Evolutionary conservation across 2,113 vertebrate genomes (phyloP), one percentile per base, ranked within the genome.

Genomic region (Corythornis vintsioides): DNA sequence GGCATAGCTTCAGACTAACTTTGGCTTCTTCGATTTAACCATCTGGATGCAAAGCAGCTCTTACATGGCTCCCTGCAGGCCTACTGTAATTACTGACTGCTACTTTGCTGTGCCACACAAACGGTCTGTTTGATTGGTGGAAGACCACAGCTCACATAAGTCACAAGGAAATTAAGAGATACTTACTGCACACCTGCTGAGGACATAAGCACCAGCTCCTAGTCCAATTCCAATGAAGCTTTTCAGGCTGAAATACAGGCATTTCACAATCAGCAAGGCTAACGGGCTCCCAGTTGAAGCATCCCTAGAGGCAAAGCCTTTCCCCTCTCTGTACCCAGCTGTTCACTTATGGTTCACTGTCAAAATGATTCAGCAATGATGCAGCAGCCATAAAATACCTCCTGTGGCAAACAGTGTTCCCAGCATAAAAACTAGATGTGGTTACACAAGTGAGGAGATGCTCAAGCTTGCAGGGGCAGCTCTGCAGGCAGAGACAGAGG

Each of bases 121-220:
- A 43, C 8, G 19, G 40, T 63, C 50, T 50, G 33, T 55, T 18
- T 61, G 57, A 60, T 9, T 31, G 63, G 45, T 1, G 26, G 7
- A 72, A 57, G 60, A 55, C n/a, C 71, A 52, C 43, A 86, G 50
- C 42, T 66, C 31, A 11, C 2, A 1, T 2, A 40, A 78, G 56
- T 35, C 67, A 66, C 50, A 73, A 76, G 56, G 20, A 70, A 94
- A 55, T 73, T 56, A 92, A 66, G 87, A 80, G 19, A 81, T 92
- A 98, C 99, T 99, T 96, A 99, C 99, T 45, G 98, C 98, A 97
- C 99, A 98, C 89, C 94, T 98, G 97, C 98, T 98, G 91, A 99
- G 98, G 96, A 99, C 83, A 69, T 99, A 98, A 60, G 99, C 99
- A 6, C 98, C 98, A 55, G 98, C 98, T 95, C 98, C 98, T 82